Conservation (phyloP, 1,140 invertebrate genomes). For the Drosophila sechellia region DNA sequence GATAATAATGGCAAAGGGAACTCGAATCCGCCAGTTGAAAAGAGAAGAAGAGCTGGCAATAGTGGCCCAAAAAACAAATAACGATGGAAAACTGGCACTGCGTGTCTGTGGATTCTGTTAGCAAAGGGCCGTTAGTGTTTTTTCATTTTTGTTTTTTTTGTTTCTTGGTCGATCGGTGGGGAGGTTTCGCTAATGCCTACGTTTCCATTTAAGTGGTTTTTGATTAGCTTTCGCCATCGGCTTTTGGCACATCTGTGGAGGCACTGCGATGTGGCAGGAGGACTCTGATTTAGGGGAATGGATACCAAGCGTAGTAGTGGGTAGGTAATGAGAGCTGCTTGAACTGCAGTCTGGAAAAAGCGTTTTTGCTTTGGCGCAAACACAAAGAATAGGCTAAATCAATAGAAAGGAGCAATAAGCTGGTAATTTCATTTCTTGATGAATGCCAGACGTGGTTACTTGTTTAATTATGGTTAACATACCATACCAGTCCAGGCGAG, state of each 20-base stretch:
- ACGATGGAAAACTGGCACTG: slow-evolving; percentile 30
- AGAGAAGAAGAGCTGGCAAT: not conserved
- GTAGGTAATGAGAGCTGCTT: slow-evolving; percentile 21
- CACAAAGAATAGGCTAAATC: not conserved
- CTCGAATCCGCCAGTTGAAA: slow-evolving; percentile 1
- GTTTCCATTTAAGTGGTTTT: slow-evolving; percentile 70
- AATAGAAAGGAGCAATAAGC: not conserved
- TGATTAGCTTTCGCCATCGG: slow-evolving; percentile 58
- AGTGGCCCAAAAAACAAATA: slow-evolving; percentile 1
- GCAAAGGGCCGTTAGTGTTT: slow-evolving; percentile 6
- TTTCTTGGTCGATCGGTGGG: slow-evolving; percentile 1
- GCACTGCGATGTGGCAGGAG: not conserved
- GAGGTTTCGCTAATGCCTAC: slow-evolving; percentile 42
- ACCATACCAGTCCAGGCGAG: slow-evolving; percentile 18
- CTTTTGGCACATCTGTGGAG: slow-evolving; percentile 1
- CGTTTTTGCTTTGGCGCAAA: slow-evolving; percentile 2
- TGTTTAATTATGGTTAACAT: slow-evolving; percentile 26
- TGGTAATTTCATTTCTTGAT: not conserved
- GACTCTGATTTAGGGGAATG: not conserved
- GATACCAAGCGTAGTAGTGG: not conserved
- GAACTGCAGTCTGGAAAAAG: slow-evolving; percentile 1
- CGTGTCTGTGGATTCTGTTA: slow-evolving; percentile 28
- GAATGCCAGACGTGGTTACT: not conserved
- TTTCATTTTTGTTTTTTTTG: not conserved
- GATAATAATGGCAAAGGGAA: slow-evolving; percentile 29